These are phyloP conservation scores for Chorisops tibialis DNA, from an alignment of 2,888 invertebrate species.

Conservation along the genomic window DNA sequence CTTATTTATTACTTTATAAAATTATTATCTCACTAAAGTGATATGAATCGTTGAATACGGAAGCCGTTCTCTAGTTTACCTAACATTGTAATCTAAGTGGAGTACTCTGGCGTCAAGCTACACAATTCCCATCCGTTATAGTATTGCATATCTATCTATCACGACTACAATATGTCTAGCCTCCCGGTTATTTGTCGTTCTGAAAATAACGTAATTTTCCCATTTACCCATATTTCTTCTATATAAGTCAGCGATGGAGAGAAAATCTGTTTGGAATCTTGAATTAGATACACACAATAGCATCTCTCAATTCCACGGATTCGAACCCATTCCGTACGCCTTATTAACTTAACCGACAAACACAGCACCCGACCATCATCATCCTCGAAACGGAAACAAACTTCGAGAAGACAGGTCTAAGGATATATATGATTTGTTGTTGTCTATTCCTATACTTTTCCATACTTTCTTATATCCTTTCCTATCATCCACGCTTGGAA, in stretches of 20 bases:
- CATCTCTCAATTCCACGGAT: slow-evolving; percentile 26
- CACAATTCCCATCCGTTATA: not conserved
- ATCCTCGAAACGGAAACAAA: not conserved
- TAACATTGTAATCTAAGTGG: not conserved
- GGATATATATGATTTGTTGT: slow-evolving; percentile 28
- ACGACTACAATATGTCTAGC: not conserved
- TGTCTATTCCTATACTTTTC: too few species aligned
- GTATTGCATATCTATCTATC: not conserved
- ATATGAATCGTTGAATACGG: slow-evolving; percentile 6
- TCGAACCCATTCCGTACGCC: not conserved
- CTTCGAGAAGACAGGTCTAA: slow-evolving; percentile 3
- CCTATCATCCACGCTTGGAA: slow-evolving; percentile 27
- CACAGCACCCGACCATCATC: not conserved
- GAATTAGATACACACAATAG: slow-evolving; percentile 37
- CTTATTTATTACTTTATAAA: slow-evolving; percentile 17
- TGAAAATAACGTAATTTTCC: slow-evolving; percentile 39
- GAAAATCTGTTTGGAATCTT: slow-evolving; percentile 39
- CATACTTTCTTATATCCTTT: too few species aligned
- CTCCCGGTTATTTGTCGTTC: slow-evolving; percentile 34
- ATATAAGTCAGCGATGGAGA: slow-evolving; percentile 34
- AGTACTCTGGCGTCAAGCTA: not conserved
- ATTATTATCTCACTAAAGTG: slow-evolving; percentile 14
- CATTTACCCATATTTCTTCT: slow-evolving; percentile 32
- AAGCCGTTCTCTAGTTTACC: not conserved
- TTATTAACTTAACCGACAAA: not conserved